Base-by-base conservation (phyloP, 1,140 invertebrate species). In the Pseudomyrmex dendroicus region DNA sequence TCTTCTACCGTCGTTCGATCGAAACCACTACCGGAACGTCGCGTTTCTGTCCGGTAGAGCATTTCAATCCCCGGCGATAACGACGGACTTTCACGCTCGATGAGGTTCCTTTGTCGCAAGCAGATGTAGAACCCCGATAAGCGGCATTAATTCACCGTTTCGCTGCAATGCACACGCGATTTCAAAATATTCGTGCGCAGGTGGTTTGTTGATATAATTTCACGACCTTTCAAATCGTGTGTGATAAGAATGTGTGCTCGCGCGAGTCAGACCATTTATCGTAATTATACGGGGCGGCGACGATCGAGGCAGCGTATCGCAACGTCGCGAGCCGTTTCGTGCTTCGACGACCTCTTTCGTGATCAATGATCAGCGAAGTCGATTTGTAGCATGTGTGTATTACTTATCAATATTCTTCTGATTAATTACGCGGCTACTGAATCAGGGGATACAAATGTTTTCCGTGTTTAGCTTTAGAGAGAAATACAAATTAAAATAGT, bases 161-260 rank as follows among this genome's bases (percentile, higher is more conserved):
- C 52, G 25, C 50, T 50, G 66, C 56, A 52, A 44, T 44, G 52
- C 57, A 63, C 20, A 66, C 25, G 64, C 54, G 44, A 72, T 80
- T 80, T 80, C 66, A 52, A 86, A 83, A 76, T 50, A 72, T 61
- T 22, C 46, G 50, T 17, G 63, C 68, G 57, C 63, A 68, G 57
- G 15, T 48, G 61, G 73, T 62, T 64, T 68, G 85, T 84, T 73
- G 85, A 87, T 86, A 84, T 66, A 84, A 87, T 87, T 87, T 80
- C 68, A 52, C 56, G 74, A 87, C 82, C 82, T 87, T 88, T 68
- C 84, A 62, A 84, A 87, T 61, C 74, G 76, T 50, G 9, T 66
- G n/a, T 35, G 63, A 59, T 35, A 12, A n/a, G 48, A 62, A 63
- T 76, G 80, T 57, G 72, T 64, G 50, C 20, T 67, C 46, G 61